Conservation (phyloP, 2,888 invertebrate genomes). For the Lasiommata megera region DNA sequence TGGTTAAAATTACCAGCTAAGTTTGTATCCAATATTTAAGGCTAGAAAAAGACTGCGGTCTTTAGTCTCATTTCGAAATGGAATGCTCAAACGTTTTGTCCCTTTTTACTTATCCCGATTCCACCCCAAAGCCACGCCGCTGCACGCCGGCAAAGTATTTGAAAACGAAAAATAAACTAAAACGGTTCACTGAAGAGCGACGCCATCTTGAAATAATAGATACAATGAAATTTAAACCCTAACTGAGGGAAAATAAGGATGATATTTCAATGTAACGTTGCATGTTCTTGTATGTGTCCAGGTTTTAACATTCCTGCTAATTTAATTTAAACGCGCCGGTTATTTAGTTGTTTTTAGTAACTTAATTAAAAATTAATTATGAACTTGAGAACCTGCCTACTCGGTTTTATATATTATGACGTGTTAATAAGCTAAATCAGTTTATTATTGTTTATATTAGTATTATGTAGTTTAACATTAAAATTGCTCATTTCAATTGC, state of each 20-base stretch:
- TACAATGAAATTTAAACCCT: slow-evolving; percentile 33
- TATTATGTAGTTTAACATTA: no score
- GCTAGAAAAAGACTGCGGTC: slow-evolving; percentile 2
- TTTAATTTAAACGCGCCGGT: slow-evolving; percentile 49
- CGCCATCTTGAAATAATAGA: slow-evolving; percentile 56
- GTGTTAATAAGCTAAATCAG: no score
- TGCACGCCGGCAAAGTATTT: slow-evolving; percentile 52
- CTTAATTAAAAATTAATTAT: background rate
- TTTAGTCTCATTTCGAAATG: slow-evolving; percentile 18
- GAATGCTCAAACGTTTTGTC: slow-evolving; percentile 16
- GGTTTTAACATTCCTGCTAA: slow-evolving; percentile 43
- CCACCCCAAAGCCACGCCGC: slow-evolving; percentile 53
- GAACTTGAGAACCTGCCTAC: background rate
- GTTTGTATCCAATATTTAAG: background rate
- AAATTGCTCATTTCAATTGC: no score
- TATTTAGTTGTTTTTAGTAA: slow-evolving; percentile 24
- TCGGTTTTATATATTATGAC: no score
- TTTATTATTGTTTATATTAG: no score
- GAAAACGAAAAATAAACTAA: slow-evolving; percentile 66
- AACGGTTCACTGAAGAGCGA: slow-evolving; percentile 46
- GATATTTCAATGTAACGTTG: slow-evolving; percentile 27
- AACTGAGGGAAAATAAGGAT: slow-evolving; percentile 28
- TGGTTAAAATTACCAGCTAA: background rate
- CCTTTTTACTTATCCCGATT: slow-evolving; percentile 40
- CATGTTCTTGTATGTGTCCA: slow-evolving; percentile 22